A percentile compares a stretch with the other conserved stretches of the same genome.
Conservation (phyloP, 2,888 invertebrate genomes). For the Baccha elongata region DNA sequence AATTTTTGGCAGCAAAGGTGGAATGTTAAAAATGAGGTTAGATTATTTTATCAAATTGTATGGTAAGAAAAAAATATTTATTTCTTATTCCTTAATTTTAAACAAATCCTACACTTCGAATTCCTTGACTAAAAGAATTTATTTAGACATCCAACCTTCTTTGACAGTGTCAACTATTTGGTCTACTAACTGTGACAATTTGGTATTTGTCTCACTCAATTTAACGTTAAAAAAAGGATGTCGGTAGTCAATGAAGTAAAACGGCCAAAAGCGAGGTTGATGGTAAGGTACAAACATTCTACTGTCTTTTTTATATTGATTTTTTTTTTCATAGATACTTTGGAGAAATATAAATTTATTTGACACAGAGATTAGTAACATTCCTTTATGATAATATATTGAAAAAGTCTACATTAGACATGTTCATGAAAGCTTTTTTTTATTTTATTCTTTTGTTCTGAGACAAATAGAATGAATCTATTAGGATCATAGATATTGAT, state of each 20-base stretch:
- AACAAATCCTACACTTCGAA: no score
- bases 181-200: constrained; percentile 25
- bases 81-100: no score
- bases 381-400: not conserved
- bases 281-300: no score
- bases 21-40: no score
- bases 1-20: no score
- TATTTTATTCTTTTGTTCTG: not conserved
- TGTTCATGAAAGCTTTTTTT: not conserved
- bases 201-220: constrained; percentile 15
- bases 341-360: constrained; percentile 13
- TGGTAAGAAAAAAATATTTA: no score
- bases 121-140: not conserved
- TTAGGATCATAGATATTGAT: no score
- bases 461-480: no score
- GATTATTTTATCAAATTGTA: no score
- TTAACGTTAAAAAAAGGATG: not conserved
- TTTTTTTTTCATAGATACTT: not conserved
- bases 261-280: not conserved
- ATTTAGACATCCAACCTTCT: not conserved
- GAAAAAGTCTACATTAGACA: not conserved
- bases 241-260: not conserved
- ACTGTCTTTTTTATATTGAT: not conserved
- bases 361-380: not conserved
- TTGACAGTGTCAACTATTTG: not conserved